Evolutionary conservation across 1,140 invertebrate species (phyloP).

Genomic region (roundworm (Caenorhabditis elegans)): WBcel235 BX284604.4:11548501-11549000

Average conservation of each 20-base stretch:
- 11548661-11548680: not conserved
- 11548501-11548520: not conserved
- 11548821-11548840: too few species aligned
- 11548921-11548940: slow-evolving; percentile 6
- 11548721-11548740: not conserved
- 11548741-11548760: slow-evolving; percentile 4
- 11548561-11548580: not conserved
- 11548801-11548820: too few species aligned
- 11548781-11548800: not conserved
- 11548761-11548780: not conserved
- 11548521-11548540: not conserved
- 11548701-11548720: not conserved
- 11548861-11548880: not conserved
- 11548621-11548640: not conserved
- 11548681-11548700: not conserved
- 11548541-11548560: slow-evolving; percentile 23
- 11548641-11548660: not conserved
- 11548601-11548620: not conserved
- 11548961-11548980: slow-evolving; percentile 17
- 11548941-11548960: too few species aligned
- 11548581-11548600: slow-evolving; percentile 7
- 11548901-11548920: slow-evolving; percentile 24
- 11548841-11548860: not conserved
- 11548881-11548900: slow-evolving; percentile 25
- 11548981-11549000: not conserved